phyloP scores from a whole-genome alignment of 2,113 vertebrate genomes.

The Campylomormyrus tamandua region DNA sequence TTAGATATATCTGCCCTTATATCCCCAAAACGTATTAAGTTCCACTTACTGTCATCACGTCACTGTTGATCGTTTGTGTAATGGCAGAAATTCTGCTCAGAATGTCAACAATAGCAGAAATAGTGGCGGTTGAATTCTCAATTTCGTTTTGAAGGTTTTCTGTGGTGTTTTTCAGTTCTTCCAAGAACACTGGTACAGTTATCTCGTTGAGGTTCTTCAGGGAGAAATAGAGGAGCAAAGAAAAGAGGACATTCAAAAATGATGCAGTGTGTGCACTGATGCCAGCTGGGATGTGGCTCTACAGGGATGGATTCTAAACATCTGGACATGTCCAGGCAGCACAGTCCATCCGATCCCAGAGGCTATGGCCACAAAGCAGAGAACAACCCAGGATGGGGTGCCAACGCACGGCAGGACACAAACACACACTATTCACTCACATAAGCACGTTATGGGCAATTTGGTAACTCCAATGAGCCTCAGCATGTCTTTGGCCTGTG shows the following conservation, averaged over 20 bases:
- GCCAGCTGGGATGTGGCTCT: neutral
- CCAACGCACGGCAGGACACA: too few species aligned
- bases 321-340: neutral
- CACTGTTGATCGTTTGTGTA: neutral
- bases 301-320: neutral
- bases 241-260: neutral
- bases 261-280: neutral
- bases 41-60: neutral
- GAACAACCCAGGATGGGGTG: too few species aligned
- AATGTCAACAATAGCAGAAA: neutral
- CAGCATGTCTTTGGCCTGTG: too few species aligned
- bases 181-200: neutral
- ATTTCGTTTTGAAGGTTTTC: neutral
- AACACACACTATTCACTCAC: too few species aligned
- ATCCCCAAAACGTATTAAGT: neutral
- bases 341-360: too few species aligned
- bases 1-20: neutral
- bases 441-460: too few species aligned
- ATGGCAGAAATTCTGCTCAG: neutral
- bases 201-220: neutral
- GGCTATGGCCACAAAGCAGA: too few species aligned
- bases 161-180: neutral
- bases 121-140: neutral
- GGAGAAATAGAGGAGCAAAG: neutral
- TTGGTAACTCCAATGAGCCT: too few species aligned